These are phyloP conservation scores for Colaptes auratus DNA, from an alignment of 2,113 vertebrate genomes.

Conservation along the genomic window DNA sequence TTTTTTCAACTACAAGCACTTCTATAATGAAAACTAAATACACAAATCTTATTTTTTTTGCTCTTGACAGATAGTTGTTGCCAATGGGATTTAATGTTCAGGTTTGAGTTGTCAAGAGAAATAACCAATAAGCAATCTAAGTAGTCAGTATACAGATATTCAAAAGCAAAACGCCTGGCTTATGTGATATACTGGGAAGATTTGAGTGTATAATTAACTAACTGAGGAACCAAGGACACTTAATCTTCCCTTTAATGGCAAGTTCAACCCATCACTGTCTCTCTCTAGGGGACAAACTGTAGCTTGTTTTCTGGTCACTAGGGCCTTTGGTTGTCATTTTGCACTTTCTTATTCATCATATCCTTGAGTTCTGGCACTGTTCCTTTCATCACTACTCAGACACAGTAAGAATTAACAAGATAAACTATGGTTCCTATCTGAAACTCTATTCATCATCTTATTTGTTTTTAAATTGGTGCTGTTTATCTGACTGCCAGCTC, in stretches of 20 bases:
- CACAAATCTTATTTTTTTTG: slow-evolving; percentile 81
- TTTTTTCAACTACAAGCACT: slow-evolving; percentile 90
- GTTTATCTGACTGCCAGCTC: slow-evolving; percentile 15
- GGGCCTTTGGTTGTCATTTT: slow-evolving; percentile 87
- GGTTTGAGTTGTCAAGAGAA: slow-evolving; percentile 93
- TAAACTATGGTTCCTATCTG: slow-evolving; percentile 74
- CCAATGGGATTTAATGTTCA: slow-evolving; percentile 92
- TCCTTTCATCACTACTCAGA: slow-evolving; percentile 87
- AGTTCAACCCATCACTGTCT: slow-evolving; percentile 83
- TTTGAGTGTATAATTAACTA: slow-evolving; percentile 95
- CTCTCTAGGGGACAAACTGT: slow-evolving; percentile 83
- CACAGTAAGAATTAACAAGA: slow-evolving; percentile 85
- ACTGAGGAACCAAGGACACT: slow-evolving; percentile 86
- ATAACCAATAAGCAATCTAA: slow-evolving; percentile 95
- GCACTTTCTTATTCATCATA: slow-evolving; percentile 86
- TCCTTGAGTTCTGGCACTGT: slow-evolving; percentile 82
- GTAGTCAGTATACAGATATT: slow-evolving; percentile 80
- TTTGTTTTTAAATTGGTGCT: slow-evolving; percentile 37
- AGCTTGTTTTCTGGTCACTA: slow-evolving; percentile 85
- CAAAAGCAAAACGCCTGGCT: slow-evolving; percentile 84
- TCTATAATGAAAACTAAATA: slow-evolving; percentile 96
- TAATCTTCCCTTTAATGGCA: slow-evolving; percentile 92
- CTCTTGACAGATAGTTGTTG: slow-evolving; percentile 86
- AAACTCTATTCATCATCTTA: slow-evolving; percentile 82
- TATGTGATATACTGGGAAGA: slow-evolving; percentile 78